A percentile compares a stretch with the other conserved stretches of the same genome.
Evolutionary conservation across 2,888 invertebrate species (phyloP).

Genomic region (Drosophila falleni): DNA sequence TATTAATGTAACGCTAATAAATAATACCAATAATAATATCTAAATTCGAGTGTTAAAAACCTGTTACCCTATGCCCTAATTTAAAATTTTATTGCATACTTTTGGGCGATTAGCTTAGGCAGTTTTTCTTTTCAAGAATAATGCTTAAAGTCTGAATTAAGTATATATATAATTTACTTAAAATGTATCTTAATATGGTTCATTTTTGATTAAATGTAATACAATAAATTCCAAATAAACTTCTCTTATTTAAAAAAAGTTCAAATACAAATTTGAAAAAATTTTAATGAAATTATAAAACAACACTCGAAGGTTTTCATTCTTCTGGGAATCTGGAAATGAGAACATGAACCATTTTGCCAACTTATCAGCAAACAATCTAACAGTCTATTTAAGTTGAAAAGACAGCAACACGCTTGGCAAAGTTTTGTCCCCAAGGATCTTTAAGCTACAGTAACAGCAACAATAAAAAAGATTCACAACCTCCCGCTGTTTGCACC

Average conservation of each 20-base stretch:
- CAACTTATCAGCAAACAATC: conserved; percentile 22
- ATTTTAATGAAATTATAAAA: conserved; percentile 4
- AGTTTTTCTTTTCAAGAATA: neutral
- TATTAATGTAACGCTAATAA: neutral
- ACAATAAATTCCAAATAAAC: too few relatives aligned
- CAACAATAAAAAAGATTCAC: conserved; percentile 25
- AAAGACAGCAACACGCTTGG: conserved; percentile 16
- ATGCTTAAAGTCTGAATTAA: neutral
- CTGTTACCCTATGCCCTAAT: neutral
- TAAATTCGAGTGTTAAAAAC: neutral
- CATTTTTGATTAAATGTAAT: too few relatives aligned
- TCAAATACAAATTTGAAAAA: neutral
- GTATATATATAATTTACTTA: too few relatives aligned
- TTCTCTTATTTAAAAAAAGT: neutral
- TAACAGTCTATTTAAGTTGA: conserved; percentile 31
- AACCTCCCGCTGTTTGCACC: conserved; percentile 48
- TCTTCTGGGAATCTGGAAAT: neutral
- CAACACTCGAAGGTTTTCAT: neutral
- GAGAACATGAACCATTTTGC: conserved; percentile 18
- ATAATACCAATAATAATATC: neutral
- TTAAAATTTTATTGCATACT: conserved; percentile 32
- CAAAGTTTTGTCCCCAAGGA: conserved; percentile 11
- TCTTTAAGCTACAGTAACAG: conserved; percentile 4
- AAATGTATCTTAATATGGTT: too few relatives aligned
- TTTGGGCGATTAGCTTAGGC: conserved; percentile 19